Conservation (phyloP, 2,113 vertebrate species). For the Saguinus midas region DNA sequence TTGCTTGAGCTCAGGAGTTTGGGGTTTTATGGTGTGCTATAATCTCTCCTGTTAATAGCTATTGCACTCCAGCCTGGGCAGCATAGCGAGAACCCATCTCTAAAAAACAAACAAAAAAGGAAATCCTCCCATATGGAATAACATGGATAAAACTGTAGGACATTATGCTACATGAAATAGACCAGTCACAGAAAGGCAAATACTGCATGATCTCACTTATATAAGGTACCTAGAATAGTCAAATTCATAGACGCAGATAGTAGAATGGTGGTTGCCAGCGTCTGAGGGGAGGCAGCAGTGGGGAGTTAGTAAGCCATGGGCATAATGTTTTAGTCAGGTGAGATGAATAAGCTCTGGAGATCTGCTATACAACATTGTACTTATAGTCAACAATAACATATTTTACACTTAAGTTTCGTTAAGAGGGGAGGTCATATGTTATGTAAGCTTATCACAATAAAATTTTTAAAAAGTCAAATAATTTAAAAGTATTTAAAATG, state of each 20-base stretch:
- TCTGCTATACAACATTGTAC: background rate
- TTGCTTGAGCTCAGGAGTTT: background rate
- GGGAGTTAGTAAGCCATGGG: background rate
- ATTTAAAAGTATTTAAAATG: background rate
- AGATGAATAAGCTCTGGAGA: background rate
- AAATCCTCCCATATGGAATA: background rate
- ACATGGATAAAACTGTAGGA: background rate
- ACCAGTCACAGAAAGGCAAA: background rate
- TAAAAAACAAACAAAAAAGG: background rate
- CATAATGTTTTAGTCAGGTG: background rate
- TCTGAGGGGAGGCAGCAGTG: background rate
- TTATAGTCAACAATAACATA: background rate
- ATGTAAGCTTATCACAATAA: background rate
- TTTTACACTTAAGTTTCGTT: background rate
- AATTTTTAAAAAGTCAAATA: background rate
- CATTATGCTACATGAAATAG: background rate
- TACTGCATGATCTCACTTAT: background rate
- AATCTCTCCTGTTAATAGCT: background rate
- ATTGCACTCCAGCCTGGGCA: background rate
- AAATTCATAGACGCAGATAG: background rate
- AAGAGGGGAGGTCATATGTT: background rate
- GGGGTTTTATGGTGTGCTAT: background rate
- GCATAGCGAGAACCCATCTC: background rate
- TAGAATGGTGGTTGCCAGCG: background rate
- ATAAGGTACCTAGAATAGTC: background rate